Conservation (phyloP, 2,888 invertebrate species). For the Eretmocerus hayati region DNA sequence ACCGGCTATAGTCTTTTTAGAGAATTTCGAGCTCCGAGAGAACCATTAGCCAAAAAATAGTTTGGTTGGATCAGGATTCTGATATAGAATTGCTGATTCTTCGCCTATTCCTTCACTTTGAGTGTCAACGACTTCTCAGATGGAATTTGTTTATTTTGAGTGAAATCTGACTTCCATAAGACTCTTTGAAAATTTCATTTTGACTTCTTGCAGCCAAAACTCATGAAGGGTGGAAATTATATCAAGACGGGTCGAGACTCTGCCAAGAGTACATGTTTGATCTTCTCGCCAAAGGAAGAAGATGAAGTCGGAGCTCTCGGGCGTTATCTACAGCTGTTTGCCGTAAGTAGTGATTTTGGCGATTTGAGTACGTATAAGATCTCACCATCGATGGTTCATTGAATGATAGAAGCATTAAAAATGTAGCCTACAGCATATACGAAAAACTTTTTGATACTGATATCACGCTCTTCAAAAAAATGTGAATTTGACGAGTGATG, state of each 20-base stretch:
- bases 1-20: too few relatives aligned
- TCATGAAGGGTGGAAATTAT: conserved; percentile 76
- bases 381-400: too few relatives aligned
- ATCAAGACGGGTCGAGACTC: conserved; percentile 74
- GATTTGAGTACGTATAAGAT: not conserved
- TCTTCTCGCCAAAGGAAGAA: conserved; percentile 78
- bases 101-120: too few relatives aligned
- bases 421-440: too few relatives aligned
- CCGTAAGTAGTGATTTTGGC: conserved; percentile 49
- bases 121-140: not conserved
- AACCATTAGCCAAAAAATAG: too few relatives aligned
- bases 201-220: conserved; percentile 59
- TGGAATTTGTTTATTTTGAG: not conserved
- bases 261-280: conserved; percentile 69
- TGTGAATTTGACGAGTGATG: too few relatives aligned
- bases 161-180: not conserved
- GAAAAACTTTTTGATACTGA: too few relatives aligned
- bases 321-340: conserved; percentile 80
- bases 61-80: too few relatives aligned
- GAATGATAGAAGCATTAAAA: too few relatives aligned
- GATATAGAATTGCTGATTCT: too few relatives aligned
- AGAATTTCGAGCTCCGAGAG: too few relatives aligned
- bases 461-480: too few relatives aligned
- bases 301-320: conserved; percentile 85
- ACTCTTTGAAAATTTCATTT: conserved; percentile 2